phyloP scores from a whole-genome alignment of 2,888 invertebrate species.

The Zelleria hepariella region DNA sequence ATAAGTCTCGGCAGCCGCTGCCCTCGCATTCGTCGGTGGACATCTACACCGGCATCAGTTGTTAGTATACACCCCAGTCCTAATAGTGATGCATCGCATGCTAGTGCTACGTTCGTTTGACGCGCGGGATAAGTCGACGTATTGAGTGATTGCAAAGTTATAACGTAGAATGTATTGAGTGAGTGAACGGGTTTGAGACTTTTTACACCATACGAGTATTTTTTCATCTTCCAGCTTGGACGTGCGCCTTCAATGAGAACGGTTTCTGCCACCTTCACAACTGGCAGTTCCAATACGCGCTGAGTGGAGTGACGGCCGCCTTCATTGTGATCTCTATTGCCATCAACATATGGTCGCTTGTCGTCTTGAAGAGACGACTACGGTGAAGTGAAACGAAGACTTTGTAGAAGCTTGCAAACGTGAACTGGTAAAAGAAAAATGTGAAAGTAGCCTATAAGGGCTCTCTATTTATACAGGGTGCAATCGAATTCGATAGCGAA shows the following conservation, averaged over 20 bases:
- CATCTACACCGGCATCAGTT: slow-evolving; percentile 10
- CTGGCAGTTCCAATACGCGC: background rate
- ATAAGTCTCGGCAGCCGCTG: slow-evolving; percentile 18
- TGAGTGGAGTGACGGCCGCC: background rate
- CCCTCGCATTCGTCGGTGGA: slow-evolving; percentile 18
- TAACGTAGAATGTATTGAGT: no score
- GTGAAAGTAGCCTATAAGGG: no score
- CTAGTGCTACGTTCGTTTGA: slow-evolving; percentile 19
- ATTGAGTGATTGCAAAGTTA: no score
- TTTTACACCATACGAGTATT: background rate
- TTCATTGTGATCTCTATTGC: background rate
- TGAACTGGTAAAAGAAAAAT: no score
- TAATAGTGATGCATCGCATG: slow-evolving; percentile 19
- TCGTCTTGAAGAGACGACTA: background rate
- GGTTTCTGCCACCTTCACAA: background rate
- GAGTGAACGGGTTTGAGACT: no score
- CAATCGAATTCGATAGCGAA: no score
- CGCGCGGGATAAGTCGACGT: slow-evolving; percentile 20
- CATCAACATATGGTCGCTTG: background rate
- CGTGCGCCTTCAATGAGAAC: slow-evolving; percentile 3
- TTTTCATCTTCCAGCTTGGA: slow-evolving; percentile 4
- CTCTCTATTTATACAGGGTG: no score
- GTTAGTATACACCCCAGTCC: no score
- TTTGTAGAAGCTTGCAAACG: background rate
- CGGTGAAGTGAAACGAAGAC: background rate